phyloP scores from a whole-genome alignment of 2,888 invertebrate genomes.

The Lagria hirta region DNA sequence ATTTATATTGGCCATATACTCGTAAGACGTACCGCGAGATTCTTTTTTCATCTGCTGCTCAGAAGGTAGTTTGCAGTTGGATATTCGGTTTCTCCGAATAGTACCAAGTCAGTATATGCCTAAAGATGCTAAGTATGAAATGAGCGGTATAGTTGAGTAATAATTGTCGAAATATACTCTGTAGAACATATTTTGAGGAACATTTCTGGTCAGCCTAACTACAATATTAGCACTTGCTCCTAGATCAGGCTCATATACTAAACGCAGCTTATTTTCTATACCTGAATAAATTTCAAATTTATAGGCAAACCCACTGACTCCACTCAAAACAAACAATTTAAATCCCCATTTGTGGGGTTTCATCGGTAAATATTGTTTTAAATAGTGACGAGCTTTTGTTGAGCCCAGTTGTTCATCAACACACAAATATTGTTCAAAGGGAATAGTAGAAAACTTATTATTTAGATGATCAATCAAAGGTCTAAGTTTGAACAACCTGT shows the following conservation, averaged over 20 bases:
- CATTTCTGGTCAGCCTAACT: constrained; percentile 38
- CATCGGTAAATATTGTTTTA: constrained; percentile 44
- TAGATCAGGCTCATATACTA: constrained; percentile 38
- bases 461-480: not conserved
- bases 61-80: constrained; percentile 41
- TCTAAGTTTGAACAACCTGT: not conserved
- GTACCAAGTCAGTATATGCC: constrained; percentile 42
- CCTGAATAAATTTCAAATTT: constrained; percentile 45
- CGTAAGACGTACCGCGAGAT: constrained; percentile 32
- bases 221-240: constrained; percentile 44
- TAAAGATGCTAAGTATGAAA: constrained; percentile 34
- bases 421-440: not conserved
- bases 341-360: constrained; percentile 49
- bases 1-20: constrained; percentile 34
- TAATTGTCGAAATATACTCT: constrained; percentile 44
- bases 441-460: not conserved
- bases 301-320: constrained; percentile 36
- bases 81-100: constrained; percentile 38
- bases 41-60: constrained; percentile 38
- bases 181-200: constrained; percentile 41
- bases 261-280: constrained; percentile 31
- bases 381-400: constrained; percentile 25
- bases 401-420: constrained; percentile 24
- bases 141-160: constrained; percentile 38
- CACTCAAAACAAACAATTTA: constrained; percentile 38